phyloP scores from a whole-genome alignment of 2,888 invertebrate genomes.

The Apomyelois bistriatella region DNA sequence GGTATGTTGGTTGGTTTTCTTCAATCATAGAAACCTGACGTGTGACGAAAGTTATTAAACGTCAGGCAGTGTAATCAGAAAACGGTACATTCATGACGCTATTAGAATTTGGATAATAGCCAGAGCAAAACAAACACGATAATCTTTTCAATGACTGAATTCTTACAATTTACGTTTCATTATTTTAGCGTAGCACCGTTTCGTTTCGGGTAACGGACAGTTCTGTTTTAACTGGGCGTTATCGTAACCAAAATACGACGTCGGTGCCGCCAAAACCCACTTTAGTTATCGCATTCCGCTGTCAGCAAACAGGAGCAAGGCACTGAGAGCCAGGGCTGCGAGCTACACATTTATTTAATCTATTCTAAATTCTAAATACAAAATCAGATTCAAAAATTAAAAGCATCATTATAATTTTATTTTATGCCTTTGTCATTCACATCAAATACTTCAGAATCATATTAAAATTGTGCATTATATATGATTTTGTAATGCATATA shows the following conservation, averaged over 20 bases:
- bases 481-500: neutral
- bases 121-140: conserved; percentile 28
- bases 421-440: too few species aligned
- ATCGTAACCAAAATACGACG: conserved; percentile 56
- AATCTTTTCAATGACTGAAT: conserved; percentile 24
- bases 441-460: too few species aligned
- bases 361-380: neutral
- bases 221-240: conserved; percentile 45
- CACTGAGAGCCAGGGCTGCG: conserved; percentile 17
- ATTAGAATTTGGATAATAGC: conserved; percentile 37
- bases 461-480: too few species aligned
- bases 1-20: neutral
- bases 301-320: conserved; percentile 67
- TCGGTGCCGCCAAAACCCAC: conserved; percentile 59
- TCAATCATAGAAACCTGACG: neutral
- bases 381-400: neutral
- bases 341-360: too few species aligned
- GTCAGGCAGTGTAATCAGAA: conserved; percentile 20
- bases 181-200: conserved; percentile 29
- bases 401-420: neutral
- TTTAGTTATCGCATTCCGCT: conserved; percentile 70
- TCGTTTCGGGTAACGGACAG: conserved; percentile 35
- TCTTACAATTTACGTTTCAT: conserved; percentile 29
- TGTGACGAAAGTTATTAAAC: conserved; percentile 11
- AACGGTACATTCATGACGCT: conserved; percentile 21